These are phyloP conservation scores for Probaryconus sp. DNA, from an alignment of 1,140 invertebrate species.

Conservation along the genomic window DNA sequence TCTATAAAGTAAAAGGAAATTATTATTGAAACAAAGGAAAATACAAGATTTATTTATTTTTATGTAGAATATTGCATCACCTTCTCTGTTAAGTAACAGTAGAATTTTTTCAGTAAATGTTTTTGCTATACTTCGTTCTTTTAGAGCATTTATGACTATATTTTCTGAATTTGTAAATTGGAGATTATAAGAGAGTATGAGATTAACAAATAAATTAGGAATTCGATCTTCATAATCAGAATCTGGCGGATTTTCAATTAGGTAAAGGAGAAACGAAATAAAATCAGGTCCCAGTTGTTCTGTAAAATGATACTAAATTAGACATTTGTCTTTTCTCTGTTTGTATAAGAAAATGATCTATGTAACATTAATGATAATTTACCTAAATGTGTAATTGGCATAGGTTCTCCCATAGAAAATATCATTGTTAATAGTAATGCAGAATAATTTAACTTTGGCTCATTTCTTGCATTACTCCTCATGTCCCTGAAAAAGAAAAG, in stretches of 20 bases:
- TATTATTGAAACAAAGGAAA: slow-evolving; percentile 3
- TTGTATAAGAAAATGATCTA: not conserved
- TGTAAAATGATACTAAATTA: slow-evolving; percentile 80
- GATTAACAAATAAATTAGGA: slow-evolving; percentile 88
- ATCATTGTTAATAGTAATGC: slow-evolving; percentile 89
- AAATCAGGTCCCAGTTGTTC: slow-evolving; percentile 89
- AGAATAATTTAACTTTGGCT: slow-evolving; percentile 85
- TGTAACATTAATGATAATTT: slow-evolving; percentile 18
- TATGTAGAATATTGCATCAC: slow-evolving; percentile 76
- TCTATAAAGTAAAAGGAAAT: slow-evolving; percentile 79
- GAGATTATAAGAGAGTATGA: slow-evolving; percentile 92
- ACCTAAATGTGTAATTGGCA: slow-evolving; percentile 87
- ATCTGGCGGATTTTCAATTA: slow-evolving; percentile 88
- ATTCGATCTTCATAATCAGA: slow-evolving; percentile 88
- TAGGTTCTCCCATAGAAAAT: slow-evolving; percentile 91
- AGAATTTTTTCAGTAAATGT: slow-evolving; percentile 93
- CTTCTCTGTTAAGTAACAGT: slow-evolving; percentile 91
- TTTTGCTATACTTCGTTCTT: slow-evolving; percentile 85
- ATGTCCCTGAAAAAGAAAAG: slow-evolving; percentile 81
- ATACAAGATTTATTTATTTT: slow-evolving; percentile 5
- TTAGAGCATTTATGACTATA: slow-evolving; percentile 86
- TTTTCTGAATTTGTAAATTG: slow-evolving; percentile 87
- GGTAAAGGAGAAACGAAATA: slow-evolving; percentile 86
- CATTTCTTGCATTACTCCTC: slow-evolving; percentile 84
- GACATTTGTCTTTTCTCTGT: slow-evolving; percentile 14